These are phyloP conservation scores for Cynopterus brachyotis DNA, from an alignment of 2,113 vertebrate genomes.

Conservation along the genomic window DNA sequence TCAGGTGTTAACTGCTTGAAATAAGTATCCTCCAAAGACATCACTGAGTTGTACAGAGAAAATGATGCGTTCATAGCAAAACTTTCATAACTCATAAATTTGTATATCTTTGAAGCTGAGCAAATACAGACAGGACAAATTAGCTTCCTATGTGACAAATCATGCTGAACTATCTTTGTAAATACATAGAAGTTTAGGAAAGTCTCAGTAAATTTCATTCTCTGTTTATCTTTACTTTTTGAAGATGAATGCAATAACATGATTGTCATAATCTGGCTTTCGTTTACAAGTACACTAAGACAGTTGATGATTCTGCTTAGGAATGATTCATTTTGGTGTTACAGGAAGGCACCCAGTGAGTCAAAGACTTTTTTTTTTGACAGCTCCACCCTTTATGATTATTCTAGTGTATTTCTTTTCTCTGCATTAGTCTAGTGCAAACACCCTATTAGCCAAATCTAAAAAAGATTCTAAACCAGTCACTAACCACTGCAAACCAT, in stretches of 20 bases:
- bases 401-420: slow-evolving; percentile 80
- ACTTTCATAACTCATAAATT: slow-evolving; percentile 76
- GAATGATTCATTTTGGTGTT: slow-evolving; percentile 79
- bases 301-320: slow-evolving; percentile 60
- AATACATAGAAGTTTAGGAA: neutral
- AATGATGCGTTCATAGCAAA: slow-evolving; percentile 84
- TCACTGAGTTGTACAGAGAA: slow-evolving; percentile 80
- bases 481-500: slow-evolving; percentile 33
- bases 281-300: neutral
- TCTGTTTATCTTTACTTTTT: neutral
- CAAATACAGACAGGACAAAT: neutral
- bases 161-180: neutral
- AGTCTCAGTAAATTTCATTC: neutral
- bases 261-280: neutral
- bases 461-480: slow-evolving; percentile 60
- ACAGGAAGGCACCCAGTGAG: slow-evolving; percentile 84
- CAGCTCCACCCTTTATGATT: slow-evolving; percentile 83
- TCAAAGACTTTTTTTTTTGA: slow-evolving; percentile 82
- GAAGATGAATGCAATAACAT: neutral
- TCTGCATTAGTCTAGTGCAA: slow-evolving; percentile 77
- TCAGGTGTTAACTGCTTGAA: slow-evolving; percentile 90
- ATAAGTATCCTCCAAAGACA: slow-evolving; percentile 88
- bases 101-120: slow-evolving; percentile 52
- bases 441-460: slow-evolving; percentile 66
- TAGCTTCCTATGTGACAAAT: slow-evolving; percentile 36